Evolutionary conservation across 2,888 invertebrate species (phyloP).

Genomic region (Lucinisca nassula): DNA sequence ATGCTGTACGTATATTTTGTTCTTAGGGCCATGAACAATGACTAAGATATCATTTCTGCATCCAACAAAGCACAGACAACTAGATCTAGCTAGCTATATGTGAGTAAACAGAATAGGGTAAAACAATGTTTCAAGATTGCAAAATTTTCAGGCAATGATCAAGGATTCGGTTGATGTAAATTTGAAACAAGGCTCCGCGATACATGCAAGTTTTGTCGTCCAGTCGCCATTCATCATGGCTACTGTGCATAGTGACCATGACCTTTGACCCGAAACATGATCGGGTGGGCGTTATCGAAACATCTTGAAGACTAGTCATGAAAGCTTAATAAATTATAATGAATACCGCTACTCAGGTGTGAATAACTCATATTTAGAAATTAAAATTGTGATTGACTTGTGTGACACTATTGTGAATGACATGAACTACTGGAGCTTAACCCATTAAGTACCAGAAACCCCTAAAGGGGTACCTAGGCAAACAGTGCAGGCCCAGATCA

Average conservation of each 20-base stretch:
- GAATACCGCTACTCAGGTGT: neutral
- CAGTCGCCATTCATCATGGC: too few species aligned
- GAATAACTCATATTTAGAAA: neutral
- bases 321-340: neutral
- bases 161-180: neutral
- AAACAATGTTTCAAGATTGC: neutral
- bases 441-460: too few species aligned
- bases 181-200: too few species aligned
- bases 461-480: too few species aligned
- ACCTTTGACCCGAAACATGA: neutral
- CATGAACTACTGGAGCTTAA: too few species aligned
- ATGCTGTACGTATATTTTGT: too few species aligned
- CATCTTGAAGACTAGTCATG: neutral
- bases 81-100: too few species aligned
- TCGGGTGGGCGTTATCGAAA: neutral
- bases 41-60: too few species aligned
- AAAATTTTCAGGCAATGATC: neutral
- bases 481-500: too few species aligned
- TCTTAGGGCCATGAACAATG: too few species aligned
- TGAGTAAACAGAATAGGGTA: neutral
- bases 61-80: too few species aligned
- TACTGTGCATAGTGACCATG: neutral
- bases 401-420: neutral
- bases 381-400: neutral
- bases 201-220: too few species aligned